phyloP scores from a whole-genome alignment of 2,113 vertebrate species.

The Hassar affinis region DNA sequence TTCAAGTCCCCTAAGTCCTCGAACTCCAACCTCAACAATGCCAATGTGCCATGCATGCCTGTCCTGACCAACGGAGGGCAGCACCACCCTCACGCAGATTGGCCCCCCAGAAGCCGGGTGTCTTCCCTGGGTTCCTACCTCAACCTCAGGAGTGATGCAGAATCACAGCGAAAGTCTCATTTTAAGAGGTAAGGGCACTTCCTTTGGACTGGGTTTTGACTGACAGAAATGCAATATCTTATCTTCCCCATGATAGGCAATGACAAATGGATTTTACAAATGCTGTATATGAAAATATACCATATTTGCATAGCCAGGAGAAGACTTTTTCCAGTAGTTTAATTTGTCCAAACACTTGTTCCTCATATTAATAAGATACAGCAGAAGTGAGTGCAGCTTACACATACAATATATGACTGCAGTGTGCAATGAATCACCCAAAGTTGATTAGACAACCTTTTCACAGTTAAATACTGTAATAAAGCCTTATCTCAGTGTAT shows the following conservation, averaged over 20 bases:
- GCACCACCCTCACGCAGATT: slow-evolving; percentile 64
- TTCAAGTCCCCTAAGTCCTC: slow-evolving; percentile 85
- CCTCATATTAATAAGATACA: neutral
- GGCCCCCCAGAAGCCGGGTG: slow-evolving; percentile 70
- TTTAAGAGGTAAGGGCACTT: slow-evolving; percentile 78
- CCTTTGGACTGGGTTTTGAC: neutral
- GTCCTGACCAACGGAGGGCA: slow-evolving; percentile 79
- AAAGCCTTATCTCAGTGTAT: neutral
- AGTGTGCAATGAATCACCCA: neutral
- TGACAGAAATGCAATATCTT: too few relatives aligned
- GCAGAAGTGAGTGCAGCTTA: neutral
- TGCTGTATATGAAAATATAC: neutral
- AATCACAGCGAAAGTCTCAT: slow-evolving; percentile 77
- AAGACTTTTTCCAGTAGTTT: neutral
- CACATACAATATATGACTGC: neutral
- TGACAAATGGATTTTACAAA: neutral
- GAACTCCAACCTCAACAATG: slow-evolving; percentile 97
- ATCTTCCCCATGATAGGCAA: neutral
- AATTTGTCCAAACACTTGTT: neutral
- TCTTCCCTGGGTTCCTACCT: slow-evolving; percentile 47
- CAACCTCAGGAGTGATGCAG: slow-evolving; percentile 60
- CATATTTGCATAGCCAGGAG: neutral
- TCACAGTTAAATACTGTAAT: neutral
- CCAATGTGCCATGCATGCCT: slow-evolving; percentile 86
- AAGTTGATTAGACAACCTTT: neutral